A percentile compares a stretch with the other conserved stretches of the same genome.
These are phyloP conservation scores for Dinoponera quadriceps DNA, from an alignment of 1,140 invertebrate species.

Conservation along the genomic window DNA sequence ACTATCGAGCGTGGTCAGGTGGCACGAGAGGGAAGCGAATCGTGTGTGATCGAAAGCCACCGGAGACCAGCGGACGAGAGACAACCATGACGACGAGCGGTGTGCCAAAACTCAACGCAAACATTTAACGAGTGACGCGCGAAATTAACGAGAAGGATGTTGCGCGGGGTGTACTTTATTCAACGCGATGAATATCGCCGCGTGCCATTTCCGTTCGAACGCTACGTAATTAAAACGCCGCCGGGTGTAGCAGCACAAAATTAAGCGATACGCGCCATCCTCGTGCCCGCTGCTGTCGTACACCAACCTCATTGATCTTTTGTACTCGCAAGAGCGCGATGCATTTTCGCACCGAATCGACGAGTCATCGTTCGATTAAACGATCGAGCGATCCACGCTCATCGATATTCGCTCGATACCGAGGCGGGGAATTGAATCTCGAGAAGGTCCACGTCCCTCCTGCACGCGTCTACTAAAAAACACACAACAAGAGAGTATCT, in stretches of 20 bases:
- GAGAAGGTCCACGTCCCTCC: background rate
- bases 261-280: too few relatives aligned
- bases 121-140: background rate
- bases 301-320: slow-evolving; percentile 35
- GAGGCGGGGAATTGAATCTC: slow-evolving; percentile 36
- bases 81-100: background rate
- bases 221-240: slow-evolving; percentile 18
- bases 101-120: background rate
- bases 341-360: background rate
- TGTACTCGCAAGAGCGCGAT: slow-evolving; percentile 2
- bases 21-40: background rate
- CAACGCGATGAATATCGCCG: background rate
- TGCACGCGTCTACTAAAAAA: background rate
- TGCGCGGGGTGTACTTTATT: slow-evolving; percentile 5
- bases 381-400: slow-evolving; percentile 26
- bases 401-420: background rate
- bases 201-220: slow-evolving; percentile 23
- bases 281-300: background rate
- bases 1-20: background rate
- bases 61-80: background rate
- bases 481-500: background rate
- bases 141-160: background rate
- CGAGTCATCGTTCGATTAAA: slow-evolving; percentile 41
- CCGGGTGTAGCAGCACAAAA: background rate
- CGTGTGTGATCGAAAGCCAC: background rate